phyloP scores from a whole-genome alignment of 2,113 vertebrate genomes.

The Phrynocephalus versicolor region DNA sequence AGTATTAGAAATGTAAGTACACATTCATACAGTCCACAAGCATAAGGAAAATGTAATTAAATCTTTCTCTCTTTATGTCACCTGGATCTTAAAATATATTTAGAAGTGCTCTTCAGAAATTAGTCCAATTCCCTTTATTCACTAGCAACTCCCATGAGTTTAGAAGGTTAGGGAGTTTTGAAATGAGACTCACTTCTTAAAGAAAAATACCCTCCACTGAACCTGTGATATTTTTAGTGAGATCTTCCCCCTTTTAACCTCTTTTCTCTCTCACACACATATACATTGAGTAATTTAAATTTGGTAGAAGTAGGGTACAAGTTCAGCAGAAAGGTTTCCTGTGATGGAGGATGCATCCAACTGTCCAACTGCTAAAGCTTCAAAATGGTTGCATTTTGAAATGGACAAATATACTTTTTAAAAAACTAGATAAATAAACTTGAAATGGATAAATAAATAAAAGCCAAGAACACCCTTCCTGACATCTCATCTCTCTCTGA shows the following conservation, averaged over 20 bases:
- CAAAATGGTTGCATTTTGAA: too few species aligned
- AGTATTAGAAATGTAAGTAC: constrained; percentile 11
- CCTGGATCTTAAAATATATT: constrained; percentile 12
- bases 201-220: constrained; percentile 5
- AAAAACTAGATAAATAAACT: too few species aligned
- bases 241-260: neutral
- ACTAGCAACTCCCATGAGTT: neutral
- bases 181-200: neutral
- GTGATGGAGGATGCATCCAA: too few species aligned
- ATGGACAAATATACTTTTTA: too few species aligned
- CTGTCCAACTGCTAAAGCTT: too few species aligned
- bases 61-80: constrained; percentile 8
- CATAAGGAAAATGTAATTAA: constrained; percentile 37
- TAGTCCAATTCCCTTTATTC: neutral
- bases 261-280: neutral
- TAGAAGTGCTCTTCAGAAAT: constrained; percentile 5
- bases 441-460: too few species aligned
- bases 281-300: too few species aligned
- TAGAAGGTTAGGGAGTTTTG: neutral
- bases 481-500: too few species aligned
- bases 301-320: too few species aligned
- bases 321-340: too few species aligned
- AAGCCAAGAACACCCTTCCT: too few species aligned
- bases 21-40: neutral
- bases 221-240: neutral